phyloP scores from a whole-genome alignment of 2,113 vertebrate species.

The Trichechus manatus region DNA sequence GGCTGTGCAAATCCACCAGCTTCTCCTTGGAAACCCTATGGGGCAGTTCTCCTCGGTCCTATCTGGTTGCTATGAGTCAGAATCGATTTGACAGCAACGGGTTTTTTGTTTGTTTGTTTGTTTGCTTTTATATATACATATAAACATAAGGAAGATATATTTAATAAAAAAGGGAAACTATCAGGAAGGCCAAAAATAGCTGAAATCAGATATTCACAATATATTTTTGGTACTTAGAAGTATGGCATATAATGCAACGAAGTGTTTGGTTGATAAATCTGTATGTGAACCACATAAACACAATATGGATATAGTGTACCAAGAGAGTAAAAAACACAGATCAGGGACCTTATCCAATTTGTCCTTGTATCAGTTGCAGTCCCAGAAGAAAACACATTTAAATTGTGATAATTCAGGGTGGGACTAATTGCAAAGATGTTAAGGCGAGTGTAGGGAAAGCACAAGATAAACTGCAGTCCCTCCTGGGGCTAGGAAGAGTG shows the following conservation, averaged over 20 bases:
- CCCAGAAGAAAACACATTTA: background rate
- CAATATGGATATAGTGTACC: background rate
- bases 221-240: background rate
- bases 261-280: background rate
- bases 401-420: background rate
- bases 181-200: background rate
- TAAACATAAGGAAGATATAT: background rate
- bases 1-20: too few relatives aligned
- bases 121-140: background rate
- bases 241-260: background rate
- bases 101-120: too few relatives aligned
- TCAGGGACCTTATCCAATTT: background rate
- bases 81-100: too few relatives aligned
- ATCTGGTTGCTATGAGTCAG: too few relatives aligned
- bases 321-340: background rate
- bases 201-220: background rate
- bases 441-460: background rate
- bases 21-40: too few relatives aligned
- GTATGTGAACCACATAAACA: background rate
- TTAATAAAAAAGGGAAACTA: background rate
- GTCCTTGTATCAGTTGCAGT: background rate
- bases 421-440: background rate
- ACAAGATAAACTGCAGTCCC: background rate
- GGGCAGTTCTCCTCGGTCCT: too few relatives aligned
- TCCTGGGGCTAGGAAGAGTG: accelerated